These are phyloP conservation scores for Craniophora ligustri DNA, from an alignment of 2,888 invertebrate species.

Conservation along the genomic window DNA sequence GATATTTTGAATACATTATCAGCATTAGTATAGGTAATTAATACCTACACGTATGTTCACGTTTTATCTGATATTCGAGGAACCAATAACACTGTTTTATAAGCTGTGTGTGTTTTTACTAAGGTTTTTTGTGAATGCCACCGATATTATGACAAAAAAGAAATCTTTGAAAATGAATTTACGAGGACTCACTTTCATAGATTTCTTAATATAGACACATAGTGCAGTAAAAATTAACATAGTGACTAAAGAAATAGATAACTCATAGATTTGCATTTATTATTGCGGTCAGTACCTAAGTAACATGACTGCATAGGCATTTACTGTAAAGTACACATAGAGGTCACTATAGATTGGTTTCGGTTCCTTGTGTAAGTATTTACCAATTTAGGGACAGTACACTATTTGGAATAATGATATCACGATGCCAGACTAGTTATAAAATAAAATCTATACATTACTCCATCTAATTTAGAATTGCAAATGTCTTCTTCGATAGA, in stretches of 20 bases:
- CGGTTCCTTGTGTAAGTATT: conserved; percentile 50
- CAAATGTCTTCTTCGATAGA: conserved; percentile 40
- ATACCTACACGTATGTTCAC: conserved; percentile 67
- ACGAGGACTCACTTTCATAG: conserved; percentile 53
- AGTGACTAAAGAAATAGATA: conserved; percentile 57
- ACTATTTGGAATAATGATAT: conserved; percentile 52
- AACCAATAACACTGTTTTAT: conserved; percentile 76
- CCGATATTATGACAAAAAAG: conserved; percentile 50
- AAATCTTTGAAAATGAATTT: conserved; percentile 60
- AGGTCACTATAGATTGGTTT: conserved; percentile 52
- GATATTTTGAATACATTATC: conserved; percentile 84
- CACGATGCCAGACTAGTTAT: conserved; percentile 55
- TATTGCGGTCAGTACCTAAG: conserved; percentile 45
- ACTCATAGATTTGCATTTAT: conserved; percentile 60
- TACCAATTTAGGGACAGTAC: conserved; percentile 36
- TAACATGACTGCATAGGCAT: conserved; percentile 51
- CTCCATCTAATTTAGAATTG: conserved; percentile 45
- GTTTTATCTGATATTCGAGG: conserved; percentile 72
- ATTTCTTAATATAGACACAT: conserved; percentile 58
- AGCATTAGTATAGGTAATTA: conserved; percentile 71
- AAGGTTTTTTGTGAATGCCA: conserved; percentile 63
- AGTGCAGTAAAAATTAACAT: conserved; percentile 52
- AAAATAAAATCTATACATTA: conserved; percentile 45
- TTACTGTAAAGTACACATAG: conserved; percentile 53
- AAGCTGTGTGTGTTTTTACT: conserved; percentile 70